Conservation (phyloP, 2,797 vertebrate species). For the Enteromius unitaeniatus region DNA sequence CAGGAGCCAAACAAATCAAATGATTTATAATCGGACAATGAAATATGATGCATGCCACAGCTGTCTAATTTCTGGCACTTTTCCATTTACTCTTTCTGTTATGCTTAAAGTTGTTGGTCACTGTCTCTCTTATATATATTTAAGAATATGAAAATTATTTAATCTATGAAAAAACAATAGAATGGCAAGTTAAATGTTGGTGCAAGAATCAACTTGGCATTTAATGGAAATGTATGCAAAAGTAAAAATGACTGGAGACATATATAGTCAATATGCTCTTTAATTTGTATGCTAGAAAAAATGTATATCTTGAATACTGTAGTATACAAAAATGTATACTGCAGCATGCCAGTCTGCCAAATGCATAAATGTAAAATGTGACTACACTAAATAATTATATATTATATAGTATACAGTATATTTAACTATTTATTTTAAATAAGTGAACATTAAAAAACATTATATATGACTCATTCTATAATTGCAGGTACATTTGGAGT, state of each 20-base stretch:
- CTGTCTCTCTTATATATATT: too few relatives aligned
- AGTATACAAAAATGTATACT: too few relatives aligned
- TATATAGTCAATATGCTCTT: neutral
- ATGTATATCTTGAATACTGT: too few relatives aligned
- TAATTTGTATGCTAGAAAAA: neutral
- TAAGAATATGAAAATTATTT: too few relatives aligned
- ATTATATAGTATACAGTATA: neutral
- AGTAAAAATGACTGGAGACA: neutral
- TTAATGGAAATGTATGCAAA: neutral
- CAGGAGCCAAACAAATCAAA: slow-evolving; percentile 7
- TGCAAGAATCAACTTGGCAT: neutral
- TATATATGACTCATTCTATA: neutral
- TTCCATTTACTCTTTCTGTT: neutral
- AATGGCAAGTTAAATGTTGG: neutral
- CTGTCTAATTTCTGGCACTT: neutral
- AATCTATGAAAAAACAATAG: neutral
- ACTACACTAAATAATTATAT: neutral
- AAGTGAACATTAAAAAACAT: too few relatives aligned
- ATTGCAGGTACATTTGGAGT: too few relatives aligned
- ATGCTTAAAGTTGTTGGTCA: neutral
- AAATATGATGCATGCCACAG: neutral
- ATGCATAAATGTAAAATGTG: neutral
- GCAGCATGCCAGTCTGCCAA: neutral
- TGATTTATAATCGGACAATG: neutral
- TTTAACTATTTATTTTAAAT: neutral